phyloP scores from a whole-genome alignment of 2,113 vertebrate species.

The Chitala chitala region DNA sequence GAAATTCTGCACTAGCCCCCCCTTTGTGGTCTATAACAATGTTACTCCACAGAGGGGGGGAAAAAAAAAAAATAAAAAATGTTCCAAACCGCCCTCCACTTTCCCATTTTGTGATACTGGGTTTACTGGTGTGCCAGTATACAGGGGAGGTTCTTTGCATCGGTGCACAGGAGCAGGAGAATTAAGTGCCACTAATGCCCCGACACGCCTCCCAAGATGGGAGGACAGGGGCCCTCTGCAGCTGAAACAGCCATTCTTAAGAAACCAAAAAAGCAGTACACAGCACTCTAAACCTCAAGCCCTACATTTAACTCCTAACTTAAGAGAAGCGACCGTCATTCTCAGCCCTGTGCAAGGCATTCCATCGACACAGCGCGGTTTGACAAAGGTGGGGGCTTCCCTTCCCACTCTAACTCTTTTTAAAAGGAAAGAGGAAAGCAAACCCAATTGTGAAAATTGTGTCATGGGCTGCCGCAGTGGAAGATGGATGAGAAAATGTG shows the following conservation, averaged over 20 bases:
- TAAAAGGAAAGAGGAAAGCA: constrained; percentile 3
- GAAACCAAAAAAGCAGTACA: not conserved
- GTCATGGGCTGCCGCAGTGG: not conserved
- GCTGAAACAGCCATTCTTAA: not conserved
- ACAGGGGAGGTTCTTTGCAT: too few relatives aligned
- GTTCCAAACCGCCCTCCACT: too few relatives aligned
- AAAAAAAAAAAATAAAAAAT: too few relatives aligned
- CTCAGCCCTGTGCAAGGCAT: not conserved
- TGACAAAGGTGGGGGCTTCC: not conserved
- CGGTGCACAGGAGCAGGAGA: too few relatives aligned
- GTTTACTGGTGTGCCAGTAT: too few relatives aligned
- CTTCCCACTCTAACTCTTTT: not conserved
- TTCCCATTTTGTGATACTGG: too few relatives aligned
- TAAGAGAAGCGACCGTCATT: not conserved
- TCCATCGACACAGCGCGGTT: constrained; percentile 1
- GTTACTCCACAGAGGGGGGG: too few relatives aligned
- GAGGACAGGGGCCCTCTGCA: too few relatives aligned
- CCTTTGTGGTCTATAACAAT: too few relatives aligned
- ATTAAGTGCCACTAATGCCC: too few relatives aligned
- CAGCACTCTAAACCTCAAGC: not conserved
- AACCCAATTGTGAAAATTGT: not conserved
- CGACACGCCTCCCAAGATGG: too few relatives aligned
- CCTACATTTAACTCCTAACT: not conserved
- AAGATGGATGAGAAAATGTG: constrained; percentile 1
- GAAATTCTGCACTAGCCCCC: too few relatives aligned